Evolutionary conservation across 2,888 invertebrate genomes (phyloP).

Genomic region (Limnephilus marmoratus): DNA sequence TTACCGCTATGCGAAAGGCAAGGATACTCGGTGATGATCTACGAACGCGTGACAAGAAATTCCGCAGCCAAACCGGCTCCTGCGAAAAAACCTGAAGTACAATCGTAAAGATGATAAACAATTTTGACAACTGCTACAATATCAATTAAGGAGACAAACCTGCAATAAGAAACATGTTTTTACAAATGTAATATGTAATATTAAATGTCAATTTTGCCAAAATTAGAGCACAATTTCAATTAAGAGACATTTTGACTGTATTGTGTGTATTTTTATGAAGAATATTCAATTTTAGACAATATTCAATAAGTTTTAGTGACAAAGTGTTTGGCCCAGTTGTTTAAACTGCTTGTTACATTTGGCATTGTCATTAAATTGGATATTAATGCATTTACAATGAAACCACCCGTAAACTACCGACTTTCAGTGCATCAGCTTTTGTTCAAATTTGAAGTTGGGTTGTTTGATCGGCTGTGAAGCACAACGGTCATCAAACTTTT

Average conservation of each 20-base stretch:
- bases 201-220: background rate
- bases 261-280: background rate
- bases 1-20: slow-evolving; percentile 67
- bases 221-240: background rate
- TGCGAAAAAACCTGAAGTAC: background rate
- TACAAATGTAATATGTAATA: background rate
- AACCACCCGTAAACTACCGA: background rate
- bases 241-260: background rate
- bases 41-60: slow-evolving; percentile 67
- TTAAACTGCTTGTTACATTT: background rate
- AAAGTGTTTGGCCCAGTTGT: background rate
- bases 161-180: background rate
- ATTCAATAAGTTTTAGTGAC: background rate
- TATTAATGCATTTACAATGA: background rate
- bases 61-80: slow-evolving; percentile 29
- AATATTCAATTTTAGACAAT: background rate
- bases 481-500: background rate
- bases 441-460: background rate
- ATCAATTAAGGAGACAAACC: background rate
- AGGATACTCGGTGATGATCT: slow-evolving; percentile 69
- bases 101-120: background rate
- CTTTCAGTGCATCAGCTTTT: background rate
- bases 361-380: too few species aligned
- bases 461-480: background rate
- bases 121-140: background rate